phyloP scores from a whole-genome alignment of 92 coral and sea anemone genomes.

The Muricea muricata region DNA sequence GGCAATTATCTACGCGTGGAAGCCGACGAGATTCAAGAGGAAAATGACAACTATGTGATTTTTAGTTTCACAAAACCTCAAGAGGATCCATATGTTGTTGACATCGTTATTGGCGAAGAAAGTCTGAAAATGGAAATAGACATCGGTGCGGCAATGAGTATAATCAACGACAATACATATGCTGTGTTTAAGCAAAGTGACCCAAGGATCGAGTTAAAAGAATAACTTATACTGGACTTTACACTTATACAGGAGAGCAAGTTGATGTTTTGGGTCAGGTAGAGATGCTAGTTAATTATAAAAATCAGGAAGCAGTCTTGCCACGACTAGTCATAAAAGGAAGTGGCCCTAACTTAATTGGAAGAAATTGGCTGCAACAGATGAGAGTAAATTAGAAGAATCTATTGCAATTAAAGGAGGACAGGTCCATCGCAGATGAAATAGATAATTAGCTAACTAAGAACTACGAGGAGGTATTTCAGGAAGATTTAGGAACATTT shows the following conservation, averaged over 20 bases:
- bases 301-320: not conserved
- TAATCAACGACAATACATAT: not conserved
- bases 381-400: constrained; percentile 2
- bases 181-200: not conserved
- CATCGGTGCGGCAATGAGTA: not conserved
- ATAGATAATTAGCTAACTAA: constrained; percentile 14
- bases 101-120: not conserved
- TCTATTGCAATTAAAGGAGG: constrained; percentile 4
- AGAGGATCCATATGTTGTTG: constrained; percentile 1
- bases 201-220: not conserved
- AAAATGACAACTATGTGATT: constrained; percentile 4
- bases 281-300: not conserved
- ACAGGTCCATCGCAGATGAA: not conserved
- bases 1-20: not conserved
- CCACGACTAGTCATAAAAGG: constrained; percentile 8
- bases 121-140: not conserved
- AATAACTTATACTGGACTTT: not conserved
- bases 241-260: constrained; percentile 14
- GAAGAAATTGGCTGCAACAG: constrained; percentile 9
- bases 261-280: not conserved
- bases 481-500: constrained; percentile 48
- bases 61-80: not conserved
- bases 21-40: not conserved
- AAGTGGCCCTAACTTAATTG: not conserved
- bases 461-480: constrained; percentile 31